phyloP scores from a whole-genome alignment of 2,113 vertebrate genomes.

The Acrocephalus kingi region DNA sequence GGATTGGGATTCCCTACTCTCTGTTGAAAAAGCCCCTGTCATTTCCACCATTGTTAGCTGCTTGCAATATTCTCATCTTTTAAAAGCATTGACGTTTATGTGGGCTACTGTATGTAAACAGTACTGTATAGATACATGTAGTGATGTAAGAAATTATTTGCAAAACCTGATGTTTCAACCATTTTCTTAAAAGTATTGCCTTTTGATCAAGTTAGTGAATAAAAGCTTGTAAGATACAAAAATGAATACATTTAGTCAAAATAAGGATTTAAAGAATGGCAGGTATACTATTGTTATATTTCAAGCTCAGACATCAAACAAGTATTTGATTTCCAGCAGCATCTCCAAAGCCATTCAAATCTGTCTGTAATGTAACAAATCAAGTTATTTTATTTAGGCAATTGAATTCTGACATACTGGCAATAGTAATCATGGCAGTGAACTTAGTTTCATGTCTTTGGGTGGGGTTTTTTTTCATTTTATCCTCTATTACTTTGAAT shows the following conservation, averaged over 20 bases:
- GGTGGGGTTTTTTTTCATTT: background rate
- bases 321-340: background rate
- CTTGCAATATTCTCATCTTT: background rate
- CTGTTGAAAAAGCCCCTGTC: background rate
- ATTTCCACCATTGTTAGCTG: background rate
- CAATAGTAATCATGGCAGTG: background rate
- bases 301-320: background rate
- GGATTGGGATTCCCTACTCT: background rate
- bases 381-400: background rate
- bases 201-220: background rate
- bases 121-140: background rate
- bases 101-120: background rate
- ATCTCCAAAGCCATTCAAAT: background rate
- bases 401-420: background rate
- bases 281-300: background rate
- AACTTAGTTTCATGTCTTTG: background rate
- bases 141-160: background rate
- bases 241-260: background rate
- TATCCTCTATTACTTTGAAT: background rate
- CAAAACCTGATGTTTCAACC: background rate
- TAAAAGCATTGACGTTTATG: background rate
- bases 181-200: background rate
- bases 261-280: background rate
- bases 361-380: background rate
- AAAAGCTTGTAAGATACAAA: background rate